phyloP scores from a whole-genome alignment of 30 jellyfish, hydroid and myxozoan species.

The Aurelia aurita region DNA sequence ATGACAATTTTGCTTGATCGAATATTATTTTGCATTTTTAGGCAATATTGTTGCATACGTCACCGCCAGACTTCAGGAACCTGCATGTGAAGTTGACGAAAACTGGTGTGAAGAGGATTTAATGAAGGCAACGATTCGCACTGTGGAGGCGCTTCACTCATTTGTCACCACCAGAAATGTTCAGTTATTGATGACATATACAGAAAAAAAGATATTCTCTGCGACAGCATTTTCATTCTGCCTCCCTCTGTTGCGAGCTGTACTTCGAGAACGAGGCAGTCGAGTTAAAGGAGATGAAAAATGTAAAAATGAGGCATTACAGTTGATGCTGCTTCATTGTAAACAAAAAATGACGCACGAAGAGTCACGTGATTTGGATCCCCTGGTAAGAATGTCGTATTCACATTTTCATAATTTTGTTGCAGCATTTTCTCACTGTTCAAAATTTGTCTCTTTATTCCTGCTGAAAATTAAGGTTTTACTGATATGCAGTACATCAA shows the following conservation, averaged over 20 bases:
- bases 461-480: too few species aligned
- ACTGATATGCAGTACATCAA: too few species aligned
- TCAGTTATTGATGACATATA: constrained; percentile 74
- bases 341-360: constrained; percentile 35
- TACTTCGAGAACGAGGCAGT: constrained; percentile 75
- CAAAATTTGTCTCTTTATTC: too few species aligned
- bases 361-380: neutral
- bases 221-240: constrained; percentile 76
- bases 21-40: neutral
- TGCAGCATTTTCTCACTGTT: too few species aligned
- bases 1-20: neutral
- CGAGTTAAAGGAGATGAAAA: constrained; percentile 65
- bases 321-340: constrained; percentile 72
- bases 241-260: constrained; percentile 78
- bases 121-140: constrained; percentile 52
- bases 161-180: constrained; percentile 81
- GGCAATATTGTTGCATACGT: constrained; percentile 85
- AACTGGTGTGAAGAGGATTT: constrained; percentile 84
- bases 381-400: neutral
- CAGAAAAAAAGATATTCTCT: constrained; percentile 74
- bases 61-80: constrained; percentile 68
- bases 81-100: constrained; percentile 68
- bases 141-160: constrained; percentile 59
- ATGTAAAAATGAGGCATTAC: constrained; percentile 69
- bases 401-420: too few species aligned